Evolutionary conservation across 2,113 vertebrate species (phyloP).

Genomic region (Cyprinodon tularosa): DNA sequence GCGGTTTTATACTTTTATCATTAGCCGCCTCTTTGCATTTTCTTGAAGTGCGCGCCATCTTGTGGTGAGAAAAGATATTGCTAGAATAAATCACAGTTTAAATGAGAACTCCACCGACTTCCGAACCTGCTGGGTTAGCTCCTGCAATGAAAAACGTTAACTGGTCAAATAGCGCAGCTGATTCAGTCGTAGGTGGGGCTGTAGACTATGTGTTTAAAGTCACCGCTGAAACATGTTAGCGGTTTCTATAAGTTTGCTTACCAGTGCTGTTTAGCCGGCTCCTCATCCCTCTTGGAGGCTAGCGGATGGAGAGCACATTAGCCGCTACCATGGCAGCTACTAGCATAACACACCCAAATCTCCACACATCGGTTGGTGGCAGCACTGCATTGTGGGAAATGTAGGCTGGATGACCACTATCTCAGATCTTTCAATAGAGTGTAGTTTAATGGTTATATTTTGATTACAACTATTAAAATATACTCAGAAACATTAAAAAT

Average conservation of each 20-base stretch:
- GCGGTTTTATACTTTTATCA: neutral
- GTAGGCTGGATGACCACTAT: neutral
- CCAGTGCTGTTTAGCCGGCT: constrained; percentile 14
- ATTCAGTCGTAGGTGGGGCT: neutral
- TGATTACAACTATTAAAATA: neutral
- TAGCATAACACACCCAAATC: constrained; percentile 26
- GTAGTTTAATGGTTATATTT: neutral
- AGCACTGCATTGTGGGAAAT: constrained; percentile 32
- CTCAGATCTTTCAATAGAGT: neutral
- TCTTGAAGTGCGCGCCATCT: constrained; percentile 49
- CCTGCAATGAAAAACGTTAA: constrained; percentile 5
- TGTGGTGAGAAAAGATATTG: constrained; percentile 29
- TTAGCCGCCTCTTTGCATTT: neutral
- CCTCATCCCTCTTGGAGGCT: constrained; percentile 16
- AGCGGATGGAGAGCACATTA: neutral
- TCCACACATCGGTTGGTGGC: neutral
- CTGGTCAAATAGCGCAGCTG: neutral
- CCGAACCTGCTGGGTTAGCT: constrained; percentile 2
- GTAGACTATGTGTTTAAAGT: neutral
- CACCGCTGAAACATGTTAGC: no score
- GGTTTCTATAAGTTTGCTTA: constrained; percentile 17
- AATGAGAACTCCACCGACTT: constrained; percentile 9
- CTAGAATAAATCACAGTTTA: neutral
- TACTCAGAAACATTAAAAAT: neutral
- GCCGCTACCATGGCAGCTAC: constrained; percentile 20